phyloP scores from a whole-genome alignment of 2,888 invertebrate genomes.

The Drosophila fulvimacula region DNA sequence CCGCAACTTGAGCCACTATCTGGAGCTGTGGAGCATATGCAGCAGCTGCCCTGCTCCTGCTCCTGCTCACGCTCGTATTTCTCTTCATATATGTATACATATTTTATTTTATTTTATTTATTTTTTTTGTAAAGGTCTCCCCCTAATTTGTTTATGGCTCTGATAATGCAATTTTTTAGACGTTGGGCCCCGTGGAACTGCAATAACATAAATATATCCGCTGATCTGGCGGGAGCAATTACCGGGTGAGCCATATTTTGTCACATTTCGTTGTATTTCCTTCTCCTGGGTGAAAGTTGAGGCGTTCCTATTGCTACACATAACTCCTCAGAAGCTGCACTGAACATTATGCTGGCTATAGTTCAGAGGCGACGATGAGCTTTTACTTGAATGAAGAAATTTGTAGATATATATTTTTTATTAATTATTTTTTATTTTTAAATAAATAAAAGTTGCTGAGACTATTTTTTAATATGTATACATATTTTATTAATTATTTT shows the following conservation, averaged over 20 bases:
- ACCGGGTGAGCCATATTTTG: conserved; percentile 80
- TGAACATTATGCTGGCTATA: background rate
- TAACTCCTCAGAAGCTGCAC: conserved; percentile 47
- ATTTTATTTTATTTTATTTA: too few species aligned
- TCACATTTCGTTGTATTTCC: conserved; percentile 61
- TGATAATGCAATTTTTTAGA: conserved; percentile 80
- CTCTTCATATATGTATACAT: conserved; percentile 3
- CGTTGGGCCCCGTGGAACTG: conserved; percentile 36
- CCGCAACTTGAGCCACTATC: conserved; percentile 73
- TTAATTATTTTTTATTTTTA: too few species aligned
- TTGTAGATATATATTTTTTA: too few species aligned
- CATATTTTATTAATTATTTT: too few species aligned
- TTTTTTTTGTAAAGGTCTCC: conserved; percentile 36
- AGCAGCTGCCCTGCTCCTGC: conserved; percentile 37
- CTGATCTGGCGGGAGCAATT: conserved; percentile 79
- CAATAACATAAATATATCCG: conserved; percentile 78
- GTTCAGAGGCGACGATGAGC: background rate
- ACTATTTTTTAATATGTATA: too few species aligned
- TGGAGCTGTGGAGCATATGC: conserved; percentile 21
- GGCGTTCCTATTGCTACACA: conserved; percentile 66
- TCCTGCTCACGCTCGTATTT: conserved; percentile 22
- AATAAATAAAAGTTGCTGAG: too few species aligned
- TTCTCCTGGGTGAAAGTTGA: conserved; percentile 67
- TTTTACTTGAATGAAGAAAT: background rate
- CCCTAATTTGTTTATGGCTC: conserved; percentile 78